Evolutionary conservation across 2,888 invertebrate species (phyloP).

Genomic region (Drosophila rubida): DNA sequence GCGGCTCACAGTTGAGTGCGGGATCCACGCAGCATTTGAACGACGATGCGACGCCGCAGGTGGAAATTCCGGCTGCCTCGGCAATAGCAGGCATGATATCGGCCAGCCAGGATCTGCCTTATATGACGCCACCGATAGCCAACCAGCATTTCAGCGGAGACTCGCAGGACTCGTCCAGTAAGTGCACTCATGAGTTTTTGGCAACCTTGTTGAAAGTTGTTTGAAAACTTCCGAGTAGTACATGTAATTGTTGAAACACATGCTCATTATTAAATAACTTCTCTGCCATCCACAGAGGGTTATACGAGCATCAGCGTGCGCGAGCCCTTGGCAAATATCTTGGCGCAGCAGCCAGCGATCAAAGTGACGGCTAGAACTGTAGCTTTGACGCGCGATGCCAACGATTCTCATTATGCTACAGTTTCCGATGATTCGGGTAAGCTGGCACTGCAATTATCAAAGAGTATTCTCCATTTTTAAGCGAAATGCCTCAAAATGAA

Average conservation of each 20-base stretch:
- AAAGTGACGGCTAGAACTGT: slow-evolving; percentile 84
- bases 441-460: neutral
- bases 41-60: slow-evolving; percentile 79
- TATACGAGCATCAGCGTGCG: slow-evolving; percentile 96
- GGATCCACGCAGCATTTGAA: slow-evolving; percentile 63
- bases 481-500: no score
- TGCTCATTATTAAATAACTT: no score
- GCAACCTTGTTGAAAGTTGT: no score
- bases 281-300: slow-evolving; percentile 87
- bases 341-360: slow-evolving; percentile 86
- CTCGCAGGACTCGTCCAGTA: slow-evolving; percentile 94
- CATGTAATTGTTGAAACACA: no score
- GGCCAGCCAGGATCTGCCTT: slow-evolving; percentile 94
- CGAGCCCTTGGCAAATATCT: slow-evolving; percentile 92
- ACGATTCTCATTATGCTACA: slow-evolving; percentile 93
- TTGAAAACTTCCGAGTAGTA: no score
- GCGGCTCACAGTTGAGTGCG: slow-evolving; percentile 52
- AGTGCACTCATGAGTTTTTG: no score
- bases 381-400: slow-evolving; percentile 82
- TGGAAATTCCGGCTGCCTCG: slow-evolving; percentile 92
- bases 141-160: slow-evolving; percentile 93
- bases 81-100: slow-evolving; percentile 94
- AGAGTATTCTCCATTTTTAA: neutral
- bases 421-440: slow-evolving; percentile 95
- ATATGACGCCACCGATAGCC: slow-evolving; percentile 93